Conservation (phyloP, 2,888 invertebrate genomes). For the Drosophila anceps region DNA sequence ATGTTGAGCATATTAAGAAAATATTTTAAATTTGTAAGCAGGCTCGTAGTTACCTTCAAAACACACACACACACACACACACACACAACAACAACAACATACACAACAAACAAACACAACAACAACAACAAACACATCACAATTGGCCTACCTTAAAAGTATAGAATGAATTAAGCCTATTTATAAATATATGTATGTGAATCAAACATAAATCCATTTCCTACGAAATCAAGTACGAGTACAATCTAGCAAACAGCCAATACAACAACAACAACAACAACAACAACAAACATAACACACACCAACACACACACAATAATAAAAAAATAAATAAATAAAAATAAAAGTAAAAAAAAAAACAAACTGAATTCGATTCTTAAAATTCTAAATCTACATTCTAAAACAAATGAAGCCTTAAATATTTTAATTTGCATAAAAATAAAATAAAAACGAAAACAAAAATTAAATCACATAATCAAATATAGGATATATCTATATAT, state of each 20-base stretch:
- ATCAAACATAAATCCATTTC: constrained; percentile 14
- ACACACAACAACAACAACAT: background rate
- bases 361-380: constrained; percentile 8
- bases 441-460: background rate
- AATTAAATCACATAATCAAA: constrained; percentile 6
- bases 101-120: constrained; percentile 49
- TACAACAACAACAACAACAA: constrained; percentile 9
- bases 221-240: constrained; percentile 23
- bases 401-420: constrained; percentile 14
- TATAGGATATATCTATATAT: background rate
- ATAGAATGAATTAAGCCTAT: constrained; percentile 20
- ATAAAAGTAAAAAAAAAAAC: constrained; percentile 2
- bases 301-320: background rate
- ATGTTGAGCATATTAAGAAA: constrained; percentile 28
- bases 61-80: constrained; percentile 45
- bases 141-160: constrained; percentile 44
- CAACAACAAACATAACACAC: background rate
- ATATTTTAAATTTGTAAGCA: constrained; percentile 63
- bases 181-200: constrained; percentile 20
- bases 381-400: constrained; percentile 10
- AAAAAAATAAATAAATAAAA: background rate
- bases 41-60: constrained; percentile 62
- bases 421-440: constrained; percentile 12
- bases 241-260: constrained; percentile 41
- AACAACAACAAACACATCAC: constrained; percentile 39